phyloP scores from a whole-genome alignment of 2,113 vertebrate species.

The Callithrix jacchus region DNA sequence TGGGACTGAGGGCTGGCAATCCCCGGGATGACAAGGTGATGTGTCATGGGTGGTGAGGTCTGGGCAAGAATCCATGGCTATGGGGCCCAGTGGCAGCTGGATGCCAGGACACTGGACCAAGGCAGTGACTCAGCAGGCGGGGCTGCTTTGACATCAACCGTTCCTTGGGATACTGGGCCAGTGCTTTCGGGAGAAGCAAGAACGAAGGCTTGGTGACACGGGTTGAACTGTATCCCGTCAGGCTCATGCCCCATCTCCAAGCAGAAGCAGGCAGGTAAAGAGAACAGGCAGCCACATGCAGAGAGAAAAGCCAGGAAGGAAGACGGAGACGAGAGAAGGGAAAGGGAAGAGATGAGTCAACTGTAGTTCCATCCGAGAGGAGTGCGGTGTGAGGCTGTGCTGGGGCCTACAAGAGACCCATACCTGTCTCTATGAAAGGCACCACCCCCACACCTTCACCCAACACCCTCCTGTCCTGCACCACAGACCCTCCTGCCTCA shows the following conservation, averaged over 20 bases:
- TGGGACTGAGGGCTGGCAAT: neutral
- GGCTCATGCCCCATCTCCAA: conserved; percentile 99
- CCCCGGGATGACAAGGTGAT: neutral
- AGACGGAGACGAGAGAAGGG: conserved; percentile 66
- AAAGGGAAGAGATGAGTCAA: conserved; percentile 77
- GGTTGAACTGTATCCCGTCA: conserved; percentile 92
- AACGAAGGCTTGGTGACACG: conserved; percentile 14
- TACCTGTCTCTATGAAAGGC: neutral
- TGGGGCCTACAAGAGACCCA: neutral
- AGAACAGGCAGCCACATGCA: conserved; percentile 86
- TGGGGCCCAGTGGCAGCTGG: neutral
- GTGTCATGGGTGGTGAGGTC: neutral
- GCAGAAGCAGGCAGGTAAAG: conserved; percentile 85
- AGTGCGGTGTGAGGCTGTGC: neutral
- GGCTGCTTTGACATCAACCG: neutral
- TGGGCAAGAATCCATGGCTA: neutral
- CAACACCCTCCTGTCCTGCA: rapidly evolving
- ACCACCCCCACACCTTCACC: neutral
- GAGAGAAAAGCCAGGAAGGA: conserved; percentile 78
- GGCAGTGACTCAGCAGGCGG: neutral
- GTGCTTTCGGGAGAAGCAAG: neutral
- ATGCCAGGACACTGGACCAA: neutral
- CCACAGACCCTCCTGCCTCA: neutral
- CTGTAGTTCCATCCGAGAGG: neutral
- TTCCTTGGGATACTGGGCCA: neutral